Evolutionary conservation across 2,113 vertebrate species (phyloP).

Genomic region (Macroglossus sobrinus): DNA sequence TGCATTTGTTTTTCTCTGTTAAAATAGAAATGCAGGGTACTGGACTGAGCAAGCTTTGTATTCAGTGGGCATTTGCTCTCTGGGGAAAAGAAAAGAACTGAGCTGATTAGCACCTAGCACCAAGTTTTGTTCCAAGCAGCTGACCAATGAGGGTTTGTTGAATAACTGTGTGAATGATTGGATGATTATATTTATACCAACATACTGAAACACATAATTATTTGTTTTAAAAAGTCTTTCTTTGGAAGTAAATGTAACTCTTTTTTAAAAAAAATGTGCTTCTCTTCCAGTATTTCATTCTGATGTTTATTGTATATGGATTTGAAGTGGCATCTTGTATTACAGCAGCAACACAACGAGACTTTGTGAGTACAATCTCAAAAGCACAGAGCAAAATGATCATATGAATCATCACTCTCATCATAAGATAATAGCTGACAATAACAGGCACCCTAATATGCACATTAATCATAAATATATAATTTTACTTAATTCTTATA

Average conservation of each 20-base stretch:
- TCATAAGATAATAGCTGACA: background rate
- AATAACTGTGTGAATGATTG: background rate
- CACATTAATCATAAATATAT: background rate
- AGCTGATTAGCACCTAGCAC: background rate
- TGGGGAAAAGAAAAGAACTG: background rate
- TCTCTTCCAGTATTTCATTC: slow-evolving; percentile 83
- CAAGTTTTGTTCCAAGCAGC: background rate
- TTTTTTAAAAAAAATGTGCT: background rate
- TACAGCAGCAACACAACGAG: slow-evolving; percentile 82
- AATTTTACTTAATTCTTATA: background rate
- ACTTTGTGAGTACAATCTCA: slow-evolving; percentile 83
- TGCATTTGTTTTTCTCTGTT: background rate
- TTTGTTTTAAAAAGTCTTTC: background rate
- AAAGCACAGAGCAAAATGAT: background rate
- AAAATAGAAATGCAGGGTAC: background rate
- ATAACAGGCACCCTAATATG: background rate
- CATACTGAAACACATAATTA: background rate
- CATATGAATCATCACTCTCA: background rate
- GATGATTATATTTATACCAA: background rate
- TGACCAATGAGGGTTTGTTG: background rate
- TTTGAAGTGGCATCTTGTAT: slow-evolving; percentile 89
- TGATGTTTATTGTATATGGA: slow-evolving; percentile 85
- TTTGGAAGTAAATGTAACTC: background rate
- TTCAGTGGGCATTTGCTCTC: background rate
- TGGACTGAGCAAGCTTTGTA: background rate